Conservation (phyloP, 2,797 vertebrate genomes). For the Brachyalestes nurse region DNA sequence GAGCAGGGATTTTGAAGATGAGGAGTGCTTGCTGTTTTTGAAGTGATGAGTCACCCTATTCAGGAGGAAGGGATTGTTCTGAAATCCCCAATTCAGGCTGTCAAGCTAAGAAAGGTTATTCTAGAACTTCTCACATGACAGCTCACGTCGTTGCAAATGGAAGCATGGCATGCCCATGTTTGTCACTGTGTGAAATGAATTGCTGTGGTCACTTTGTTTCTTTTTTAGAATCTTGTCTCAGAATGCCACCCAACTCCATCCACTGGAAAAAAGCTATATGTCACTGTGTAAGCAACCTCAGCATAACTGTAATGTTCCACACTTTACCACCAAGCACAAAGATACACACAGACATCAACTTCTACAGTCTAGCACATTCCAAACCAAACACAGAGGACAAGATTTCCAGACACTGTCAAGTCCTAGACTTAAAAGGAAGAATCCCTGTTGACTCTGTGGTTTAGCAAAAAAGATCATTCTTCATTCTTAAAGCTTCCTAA, state of each 20-base stretch:
- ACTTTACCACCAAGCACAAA: conserved; percentile 30
- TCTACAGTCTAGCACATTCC: conserved; percentile 33
- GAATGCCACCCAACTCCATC: conserved; percentile 8
- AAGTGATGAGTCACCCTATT: conserved; percentile 48
- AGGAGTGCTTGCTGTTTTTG: conserved; percentile 37
- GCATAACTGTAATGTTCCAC: conserved; percentile 13
- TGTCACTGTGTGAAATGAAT: conserved; percentile 39
- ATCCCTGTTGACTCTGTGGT: neutral
- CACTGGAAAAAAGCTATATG: neutral
- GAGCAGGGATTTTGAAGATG: conserved; percentile 37
- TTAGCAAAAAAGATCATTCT: neutral
- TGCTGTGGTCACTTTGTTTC: conserved; percentile 17
- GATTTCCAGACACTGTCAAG: conserved; percentile 6
- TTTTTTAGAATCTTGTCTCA: conserved; percentile 19
- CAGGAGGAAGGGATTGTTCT: conserved; percentile 20
- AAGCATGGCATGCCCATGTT: conserved; percentile 19
- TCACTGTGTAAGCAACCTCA: conserved; percentile 17
- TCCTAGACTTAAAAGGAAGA: neutral
- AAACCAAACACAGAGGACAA: conserved; percentile 4
- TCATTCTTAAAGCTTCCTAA: neutral
- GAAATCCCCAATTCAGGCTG: conserved; percentile 34
- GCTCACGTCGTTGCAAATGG: conserved; percentile 37
- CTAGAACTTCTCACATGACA: conserved; percentile 31
- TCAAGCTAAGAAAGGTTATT: conserved; percentile 41
- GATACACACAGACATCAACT: conserved; percentile 27